Evolutionary conservation across 2,113 vertebrate species (phyloP).

Genomic region (Sinocyclocheilus maitianheensis): DNA sequence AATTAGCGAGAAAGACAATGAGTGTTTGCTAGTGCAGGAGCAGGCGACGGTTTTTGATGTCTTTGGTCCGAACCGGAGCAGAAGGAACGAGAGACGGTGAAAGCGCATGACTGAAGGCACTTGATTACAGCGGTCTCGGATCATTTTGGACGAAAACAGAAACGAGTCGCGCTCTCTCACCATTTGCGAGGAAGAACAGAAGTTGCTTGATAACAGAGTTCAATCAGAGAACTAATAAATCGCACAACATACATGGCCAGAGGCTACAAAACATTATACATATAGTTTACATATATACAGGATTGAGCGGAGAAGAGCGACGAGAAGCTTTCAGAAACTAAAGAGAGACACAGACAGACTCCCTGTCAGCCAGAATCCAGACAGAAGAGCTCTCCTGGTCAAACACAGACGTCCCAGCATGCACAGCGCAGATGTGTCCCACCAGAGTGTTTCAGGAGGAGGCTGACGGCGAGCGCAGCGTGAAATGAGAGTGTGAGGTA

Average conservation of each 20-base stretch:
- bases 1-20: slow-evolving; percentile 66
- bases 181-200: slow-evolving; percentile 60
- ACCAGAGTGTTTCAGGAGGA: neutral
- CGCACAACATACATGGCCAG: slow-evolving; percentile 72
- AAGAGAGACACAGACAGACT: slow-evolving; percentile 14
- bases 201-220: slow-evolving; percentile 51
- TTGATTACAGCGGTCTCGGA: slow-evolving; percentile 78
- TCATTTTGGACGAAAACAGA: neutral
- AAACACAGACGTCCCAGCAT: slow-evolving; percentile 36
- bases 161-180: neutral
- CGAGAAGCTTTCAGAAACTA: neutral
- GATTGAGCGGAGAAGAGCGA: slow-evolving; percentile 47
- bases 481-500: neutral
- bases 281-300: slow-evolving; percentile 70
- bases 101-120: slow-evolving; percentile 78
- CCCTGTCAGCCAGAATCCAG: neutral
- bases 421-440: neutral
- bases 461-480: neutral
- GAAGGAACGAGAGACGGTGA: slow-evolving; percentile 40
- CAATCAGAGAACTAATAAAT: slow-evolving; percentile 63
- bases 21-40: slow-evolving; percentile 53
- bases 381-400: slow-evolving; percentile 42
- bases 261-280: slow-evolving; percentile 63
- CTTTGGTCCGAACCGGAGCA: slow-evolving; percentile 77
- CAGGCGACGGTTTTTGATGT: slow-evolving; percentile 57